These are phyloP conservation scores for Indicator indicator DNA, from an alignment of 2,113 vertebrate genomes.

Conservation along the genomic window DNA sequence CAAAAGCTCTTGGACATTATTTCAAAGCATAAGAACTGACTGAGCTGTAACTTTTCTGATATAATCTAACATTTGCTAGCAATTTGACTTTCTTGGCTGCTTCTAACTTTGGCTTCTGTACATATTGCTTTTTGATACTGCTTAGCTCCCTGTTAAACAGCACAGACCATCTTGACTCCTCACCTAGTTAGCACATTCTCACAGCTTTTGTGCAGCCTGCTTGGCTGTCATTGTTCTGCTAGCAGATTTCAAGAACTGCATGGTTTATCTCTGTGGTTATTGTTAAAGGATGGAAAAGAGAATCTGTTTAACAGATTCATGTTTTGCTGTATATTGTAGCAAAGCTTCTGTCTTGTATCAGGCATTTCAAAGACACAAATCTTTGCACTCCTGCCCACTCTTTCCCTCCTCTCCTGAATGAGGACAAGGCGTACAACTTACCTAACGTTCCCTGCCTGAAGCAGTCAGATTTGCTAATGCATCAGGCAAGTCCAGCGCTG, in stretches of 20 bases:
- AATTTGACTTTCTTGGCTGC: neutral
- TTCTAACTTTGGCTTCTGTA: neutral
- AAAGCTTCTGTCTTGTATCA: neutral
- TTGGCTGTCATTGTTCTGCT: neutral
- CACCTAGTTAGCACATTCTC: neutral
- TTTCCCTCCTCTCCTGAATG: neutral
- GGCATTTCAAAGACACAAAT: neutral
- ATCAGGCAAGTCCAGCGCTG: neutral
- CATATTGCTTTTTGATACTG: neutral
- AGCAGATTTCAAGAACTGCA: conserved; percentile 3
- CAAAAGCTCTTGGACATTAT: conserved; percentile 63
- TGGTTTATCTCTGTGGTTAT: neutral
- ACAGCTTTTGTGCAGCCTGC: neutral
- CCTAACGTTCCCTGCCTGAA: neutral
- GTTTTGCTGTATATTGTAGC: neutral
- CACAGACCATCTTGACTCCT: neutral
- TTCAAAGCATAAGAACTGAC: conserved; percentile 43
- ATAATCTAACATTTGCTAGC: neutral
- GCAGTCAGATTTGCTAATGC: neutral
- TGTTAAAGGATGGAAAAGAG: neutral
- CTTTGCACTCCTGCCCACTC: neutral
- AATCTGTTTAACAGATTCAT: neutral
- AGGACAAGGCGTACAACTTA: neutral
- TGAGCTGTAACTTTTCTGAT: neutral
- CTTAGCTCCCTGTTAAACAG: neutral